Evolutionary conservation across 2,888 invertebrate species (phyloP).

Genomic region (Hipparchia semele): DNA sequence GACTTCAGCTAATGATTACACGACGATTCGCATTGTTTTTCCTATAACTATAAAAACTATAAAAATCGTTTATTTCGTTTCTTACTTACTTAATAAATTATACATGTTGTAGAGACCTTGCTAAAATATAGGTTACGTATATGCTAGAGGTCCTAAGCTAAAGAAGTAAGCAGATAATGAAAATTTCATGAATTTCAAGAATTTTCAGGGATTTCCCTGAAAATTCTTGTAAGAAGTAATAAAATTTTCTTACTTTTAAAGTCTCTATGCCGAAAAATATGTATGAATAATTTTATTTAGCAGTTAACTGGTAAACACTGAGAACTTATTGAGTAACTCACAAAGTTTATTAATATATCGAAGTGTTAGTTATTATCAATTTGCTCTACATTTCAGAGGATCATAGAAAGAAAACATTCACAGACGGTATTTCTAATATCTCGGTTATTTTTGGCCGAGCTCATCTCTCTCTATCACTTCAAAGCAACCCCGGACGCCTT

Average conservation of each 20-base stretch:
- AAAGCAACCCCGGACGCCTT: slow-evolving; percentile 64
- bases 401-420: slow-evolving; percentile 29
- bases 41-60: too few species aligned
- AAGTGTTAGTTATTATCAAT: slow-evolving; percentile 21
- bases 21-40: background rate
- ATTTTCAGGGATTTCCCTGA: too few species aligned
- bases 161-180: background rate
- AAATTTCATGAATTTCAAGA: too few species aligned
- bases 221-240: too few species aligned
- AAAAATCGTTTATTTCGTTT: too few species aligned
- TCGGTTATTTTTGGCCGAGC: slow-evolving; percentile 59
- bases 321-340: background rate
- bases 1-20: too few species aligned
- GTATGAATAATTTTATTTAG: background rate
- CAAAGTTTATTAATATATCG: slow-evolving; percentile 5
- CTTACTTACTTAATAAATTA: too few species aligned
- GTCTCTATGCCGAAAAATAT: too few species aligned
- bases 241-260: too few species aligned
- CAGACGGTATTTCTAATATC: slow-evolving; percentile 35
- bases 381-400: slow-evolving; percentile 22
- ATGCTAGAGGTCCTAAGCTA: too few species aligned
- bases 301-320: background rate
- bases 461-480: slow-evolving; percentile 65
- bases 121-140: too few species aligned
- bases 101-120: too few species aligned